These are phyloP conservation scores for Neocrepidodera transversa DNA, from an alignment of 2,888 invertebrate genomes.

Conservation along the genomic window DNA sequence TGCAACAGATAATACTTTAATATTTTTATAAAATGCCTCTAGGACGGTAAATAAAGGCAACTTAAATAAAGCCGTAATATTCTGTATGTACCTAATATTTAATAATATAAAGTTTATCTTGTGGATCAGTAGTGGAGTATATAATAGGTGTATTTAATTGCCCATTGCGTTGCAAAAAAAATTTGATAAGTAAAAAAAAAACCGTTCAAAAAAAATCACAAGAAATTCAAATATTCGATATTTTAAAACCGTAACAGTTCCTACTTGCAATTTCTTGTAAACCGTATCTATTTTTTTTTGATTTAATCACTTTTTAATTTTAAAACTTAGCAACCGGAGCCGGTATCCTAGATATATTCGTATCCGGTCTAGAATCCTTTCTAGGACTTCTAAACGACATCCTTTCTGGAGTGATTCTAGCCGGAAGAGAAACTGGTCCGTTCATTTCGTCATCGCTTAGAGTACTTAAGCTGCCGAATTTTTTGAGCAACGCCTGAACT, in stretches of 20 bases:
- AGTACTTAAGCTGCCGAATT: conserved; percentile 67
- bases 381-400: conserved; percentile 60
- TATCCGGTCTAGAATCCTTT: conserved; percentile 63
- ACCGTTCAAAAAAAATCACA: not conserved
- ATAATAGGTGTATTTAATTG: too few relatives aligned
- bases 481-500: conserved; percentile 73
- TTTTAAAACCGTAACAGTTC: too few relatives aligned
- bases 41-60: conserved; percentile 15
- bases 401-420: conserved; percentile 41
- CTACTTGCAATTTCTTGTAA: too few relatives aligned
- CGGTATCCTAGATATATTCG: conserved; percentile 63
- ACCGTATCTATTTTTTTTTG: too few relatives aligned
- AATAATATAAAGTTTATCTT: conserved; percentile 9
- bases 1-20: too few relatives aligned
- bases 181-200: not conserved
- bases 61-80: conserved; percentile 19
- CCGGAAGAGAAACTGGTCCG: conserved; percentile 28
- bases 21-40: conserved; percentile 19
- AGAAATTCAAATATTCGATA: too few relatives aligned
- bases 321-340: conserved; percentile 55
- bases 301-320: conserved; percentile 20
- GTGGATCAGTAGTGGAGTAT: too few relatives aligned
- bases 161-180: not conserved
- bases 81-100: conserved; percentile 16
- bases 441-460: conserved; percentile 70